Percentiles rank a stretch among this genome's conserved stretches.
These are phyloP conservation scores for Sebastes iracundus DNA, from an alignment of 2,797 vertebrate species.

Conservation along the genomic window DNA sequence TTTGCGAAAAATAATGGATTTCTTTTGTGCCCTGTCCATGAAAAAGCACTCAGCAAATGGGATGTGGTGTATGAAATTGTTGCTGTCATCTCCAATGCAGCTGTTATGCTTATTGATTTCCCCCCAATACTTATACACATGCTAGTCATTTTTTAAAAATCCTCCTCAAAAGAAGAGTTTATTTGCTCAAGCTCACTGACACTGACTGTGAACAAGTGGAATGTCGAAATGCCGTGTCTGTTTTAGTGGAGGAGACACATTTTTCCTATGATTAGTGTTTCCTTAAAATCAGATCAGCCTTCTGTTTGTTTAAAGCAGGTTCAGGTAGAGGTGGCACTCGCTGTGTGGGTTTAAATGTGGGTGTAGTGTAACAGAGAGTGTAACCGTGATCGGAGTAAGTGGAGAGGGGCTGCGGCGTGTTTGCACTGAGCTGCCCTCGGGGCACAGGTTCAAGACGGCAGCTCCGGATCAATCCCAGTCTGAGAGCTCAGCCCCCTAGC, in stretches of 20 bases:
- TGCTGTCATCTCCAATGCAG: conserved; percentile 72
- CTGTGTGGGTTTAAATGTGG: background rate
- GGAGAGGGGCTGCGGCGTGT: conserved; percentile 70
- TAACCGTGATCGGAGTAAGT: conserved; percentile 60
- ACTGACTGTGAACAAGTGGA: background rate
- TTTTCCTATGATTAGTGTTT: background rate
- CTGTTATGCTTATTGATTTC: conserved; percentile 74
- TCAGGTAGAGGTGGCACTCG: conserved; percentile 2
- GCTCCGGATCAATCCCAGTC: conserved; percentile 78
- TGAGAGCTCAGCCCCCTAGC: conserved; percentile 68
- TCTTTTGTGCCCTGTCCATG: conserved; percentile 63
- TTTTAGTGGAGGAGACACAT: background rate
- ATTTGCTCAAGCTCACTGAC: conserved; percentile 14
- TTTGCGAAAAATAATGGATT: conserved; percentile 76
- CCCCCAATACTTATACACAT: conserved; percentile 32
- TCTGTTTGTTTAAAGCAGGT: conserved; percentile 5
- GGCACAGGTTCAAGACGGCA: conserved; percentile 76
- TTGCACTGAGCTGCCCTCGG: conserved; percentile 77
- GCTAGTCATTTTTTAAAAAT: conserved; percentile 49
- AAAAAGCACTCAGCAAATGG: conserved; percentile 68
- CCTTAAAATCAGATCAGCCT: background rate
- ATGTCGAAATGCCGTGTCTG: background rate
- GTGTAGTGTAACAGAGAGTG: conserved; percentile 46
- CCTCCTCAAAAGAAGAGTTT: conserved; percentile 20
- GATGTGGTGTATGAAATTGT: conserved; percentile 77